Conservation (phyloP, 1,140 invertebrate genomes). For the Orius insidiosus region DNA sequence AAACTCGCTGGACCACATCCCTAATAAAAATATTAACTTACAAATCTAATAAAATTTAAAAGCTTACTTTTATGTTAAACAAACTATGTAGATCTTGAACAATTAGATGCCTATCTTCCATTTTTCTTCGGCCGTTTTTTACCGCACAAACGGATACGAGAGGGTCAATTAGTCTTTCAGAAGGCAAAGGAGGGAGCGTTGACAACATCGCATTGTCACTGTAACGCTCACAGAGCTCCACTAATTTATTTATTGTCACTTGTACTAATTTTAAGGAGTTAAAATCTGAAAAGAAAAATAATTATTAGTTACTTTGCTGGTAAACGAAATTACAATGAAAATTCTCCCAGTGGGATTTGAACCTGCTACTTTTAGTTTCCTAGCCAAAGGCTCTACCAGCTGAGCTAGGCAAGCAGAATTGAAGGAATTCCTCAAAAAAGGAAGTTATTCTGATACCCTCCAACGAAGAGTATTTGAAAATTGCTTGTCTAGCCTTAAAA, state of each 20-base stretch:
- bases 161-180: conserved; percentile 22
- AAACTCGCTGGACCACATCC: conserved; percentile 46
- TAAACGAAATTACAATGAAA: neutral
- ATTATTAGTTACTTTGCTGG: neutral
- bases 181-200: conserved; percentile 27
- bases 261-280: conserved; percentile 53
- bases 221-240: conserved; percentile 47
- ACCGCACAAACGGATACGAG: conserved; percentile 27
- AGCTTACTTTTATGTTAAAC: conserved; percentile 42
- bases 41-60: neutral
- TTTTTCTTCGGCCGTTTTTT: conserved; percentile 55
- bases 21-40: conserved; percentile 23
- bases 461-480: no score
- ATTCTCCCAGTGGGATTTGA: neutral
- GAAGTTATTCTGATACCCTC: no score
- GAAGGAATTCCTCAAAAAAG: no score
- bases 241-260: conserved; percentile 46
- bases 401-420: no score
- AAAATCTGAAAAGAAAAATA: conserved; percentile 34
- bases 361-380: no score
- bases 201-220: conserved; percentile 33
- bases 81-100: conserved; percentile 50
- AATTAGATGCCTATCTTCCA: conserved; percentile 74
- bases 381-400: no score
- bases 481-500: no score